Percentiles rank a stretch among this genome's conserved stretches.
Evolutionary conservation across 2,113 vertebrate species (phyloP).

Genomic region (Calypte anna): DNA sequence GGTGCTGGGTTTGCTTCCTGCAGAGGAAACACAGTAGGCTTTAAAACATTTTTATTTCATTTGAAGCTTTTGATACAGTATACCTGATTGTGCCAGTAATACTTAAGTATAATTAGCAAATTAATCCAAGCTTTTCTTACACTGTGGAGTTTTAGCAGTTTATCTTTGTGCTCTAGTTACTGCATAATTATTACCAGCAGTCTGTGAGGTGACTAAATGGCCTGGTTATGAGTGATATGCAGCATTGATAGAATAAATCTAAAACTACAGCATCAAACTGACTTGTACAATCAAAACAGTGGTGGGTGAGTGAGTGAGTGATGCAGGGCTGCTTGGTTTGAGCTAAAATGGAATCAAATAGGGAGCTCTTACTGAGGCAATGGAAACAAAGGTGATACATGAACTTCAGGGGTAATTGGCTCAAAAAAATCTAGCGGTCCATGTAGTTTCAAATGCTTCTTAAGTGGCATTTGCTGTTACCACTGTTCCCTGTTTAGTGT

Average conservation of each 20-base stretch:
- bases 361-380: background rate
- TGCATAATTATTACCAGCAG: background rate
- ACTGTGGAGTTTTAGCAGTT: background rate
- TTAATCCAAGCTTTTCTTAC: background rate
- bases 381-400: background rate
- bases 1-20: too few relatives aligned
- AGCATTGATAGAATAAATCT: background rate
- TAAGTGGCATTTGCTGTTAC: background rate
- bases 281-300: background rate
- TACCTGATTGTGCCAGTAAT: background rate
- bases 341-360: background rate
- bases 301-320: accelerated
- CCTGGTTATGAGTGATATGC: background rate
- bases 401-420: background rate
- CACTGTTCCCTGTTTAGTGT: background rate
- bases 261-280: background rate
- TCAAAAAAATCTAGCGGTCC: background rate
- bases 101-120: background rate
- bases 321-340: background rate
- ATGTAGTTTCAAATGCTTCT: accelerated
- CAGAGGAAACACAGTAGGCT: background rate
- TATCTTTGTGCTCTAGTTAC: background rate
- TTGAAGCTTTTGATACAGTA: background rate
- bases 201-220: background rate
- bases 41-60: background rate